phyloP scores from a whole-genome alignment of 2,888 invertebrate genomes.

The Creontiades dilutus region DNA sequence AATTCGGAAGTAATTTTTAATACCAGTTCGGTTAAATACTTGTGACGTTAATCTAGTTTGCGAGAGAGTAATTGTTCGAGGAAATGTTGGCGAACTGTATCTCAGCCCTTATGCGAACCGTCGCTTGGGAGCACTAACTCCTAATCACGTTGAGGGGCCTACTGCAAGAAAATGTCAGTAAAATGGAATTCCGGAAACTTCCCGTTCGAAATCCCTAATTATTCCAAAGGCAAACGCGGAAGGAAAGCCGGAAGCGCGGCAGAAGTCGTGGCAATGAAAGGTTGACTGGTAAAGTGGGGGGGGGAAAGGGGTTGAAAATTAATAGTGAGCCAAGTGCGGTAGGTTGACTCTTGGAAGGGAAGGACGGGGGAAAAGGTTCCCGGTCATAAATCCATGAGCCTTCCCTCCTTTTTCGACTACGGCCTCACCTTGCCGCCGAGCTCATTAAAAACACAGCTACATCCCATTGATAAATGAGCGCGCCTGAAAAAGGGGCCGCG shows the following conservation, averaged over 20 bases:
- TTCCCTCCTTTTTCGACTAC: background rate
- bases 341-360: conserved; percentile 45
- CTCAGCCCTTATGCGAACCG: too few relatives aligned
- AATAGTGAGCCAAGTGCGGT: conserved; percentile 45
- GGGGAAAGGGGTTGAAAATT: conserved; percentile 41
- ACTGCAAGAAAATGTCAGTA: too few relatives aligned
- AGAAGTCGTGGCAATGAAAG: background rate
- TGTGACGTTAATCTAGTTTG: too few relatives aligned
- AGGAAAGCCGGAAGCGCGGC: background rate
- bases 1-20: too few relatives aligned
- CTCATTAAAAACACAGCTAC: conserved; percentile 71
- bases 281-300: background rate
- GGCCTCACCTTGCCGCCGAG: conserved; percentile 11
- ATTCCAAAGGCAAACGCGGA: conserved; percentile 1
- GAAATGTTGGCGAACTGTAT: too few relatives aligned
- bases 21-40: too few relatives aligned
- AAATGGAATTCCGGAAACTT: background rate
- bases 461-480: conserved; percentile 70
- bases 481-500: background rate
- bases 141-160: too few relatives aligned
- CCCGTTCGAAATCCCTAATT: background rate
- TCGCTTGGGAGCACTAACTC: too few relatives aligned
- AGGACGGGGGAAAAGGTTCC: conserved; percentile 34
- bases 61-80: too few relatives aligned
- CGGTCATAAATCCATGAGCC: conserved; percentile 55